Percentiles rank a stretch among this genome's conserved stretches.
phyloP scores from a whole-genome alignment of 2,888 invertebrate species.

The Netelia virgata region DNA sequence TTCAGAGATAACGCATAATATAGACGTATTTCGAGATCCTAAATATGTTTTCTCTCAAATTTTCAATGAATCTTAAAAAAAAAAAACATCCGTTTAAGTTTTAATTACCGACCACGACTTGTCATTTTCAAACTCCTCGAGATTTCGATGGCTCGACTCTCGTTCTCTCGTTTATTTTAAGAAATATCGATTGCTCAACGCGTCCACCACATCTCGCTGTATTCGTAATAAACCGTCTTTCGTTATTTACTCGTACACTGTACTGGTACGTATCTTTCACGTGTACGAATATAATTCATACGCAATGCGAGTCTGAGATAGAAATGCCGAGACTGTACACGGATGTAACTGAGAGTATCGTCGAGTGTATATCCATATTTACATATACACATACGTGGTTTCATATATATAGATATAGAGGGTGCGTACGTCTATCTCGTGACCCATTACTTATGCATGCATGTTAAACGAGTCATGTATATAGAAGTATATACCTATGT shows the following conservation, averaged over 20 bases:
- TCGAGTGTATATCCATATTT: conserved; percentile 12
- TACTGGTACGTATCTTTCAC: background rate
- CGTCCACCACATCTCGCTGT: conserved; percentile 1
- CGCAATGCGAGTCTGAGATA: conserved; percentile 50
- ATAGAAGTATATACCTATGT: conserved; percentile 10
- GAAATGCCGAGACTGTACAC: conserved; percentile 43
- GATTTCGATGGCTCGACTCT: background rate
- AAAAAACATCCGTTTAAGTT: no score
- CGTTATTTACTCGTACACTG: background rate
- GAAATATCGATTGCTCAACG: background rate
- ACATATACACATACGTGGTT: background rate
- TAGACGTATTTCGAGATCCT: background rate
- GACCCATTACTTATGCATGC: conserved; percentile 70
- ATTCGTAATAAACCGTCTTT: conserved; percentile 15
- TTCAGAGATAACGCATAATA: background rate
- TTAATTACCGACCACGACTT: no score
- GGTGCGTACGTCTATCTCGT: conserved; percentile 33
- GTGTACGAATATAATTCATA: conserved; percentile 53
- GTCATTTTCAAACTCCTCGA: background rate
- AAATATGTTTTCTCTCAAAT: background rate
- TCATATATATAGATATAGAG: conserved; percentile 1
- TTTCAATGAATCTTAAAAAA: no score
- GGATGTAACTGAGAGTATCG: conserved; percentile 50
- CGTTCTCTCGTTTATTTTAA: background rate
- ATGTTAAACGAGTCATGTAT: conserved; percentile 53